Evolutionary conservation across 1,140 invertebrate genomes (phyloP).

Genomic region (Drosophila sp.): DNA sequence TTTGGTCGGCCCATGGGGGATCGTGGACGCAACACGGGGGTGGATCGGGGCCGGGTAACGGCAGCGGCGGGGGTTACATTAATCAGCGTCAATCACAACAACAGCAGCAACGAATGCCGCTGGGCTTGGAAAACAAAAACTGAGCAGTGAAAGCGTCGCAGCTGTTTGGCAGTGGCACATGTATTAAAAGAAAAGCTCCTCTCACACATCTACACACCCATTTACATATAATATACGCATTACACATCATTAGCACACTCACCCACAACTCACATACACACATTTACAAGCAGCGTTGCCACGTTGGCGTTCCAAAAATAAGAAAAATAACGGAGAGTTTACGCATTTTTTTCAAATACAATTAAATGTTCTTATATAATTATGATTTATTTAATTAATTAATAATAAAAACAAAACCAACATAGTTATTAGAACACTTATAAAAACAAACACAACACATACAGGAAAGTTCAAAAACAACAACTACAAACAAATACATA

Average conservation of each 20-base stretch:
- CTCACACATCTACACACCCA: constrained; percentile 46
- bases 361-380: constrained; percentile 69
- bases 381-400: constrained; percentile 77
- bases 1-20: constrained; percentile 69
- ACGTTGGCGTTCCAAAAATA: constrained; percentile 58
- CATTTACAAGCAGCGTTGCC: constrained; percentile 52
- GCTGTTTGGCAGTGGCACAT: constrained; percentile 55
- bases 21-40: constrained; percentile 58
- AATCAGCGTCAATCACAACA: constrained; percentile 72
- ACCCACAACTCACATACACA: constrained; percentile 28
- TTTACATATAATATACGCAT: constrained; percentile 30
- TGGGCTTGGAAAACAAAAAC: constrained; percentile 81
- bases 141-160: constrained; percentile 42
- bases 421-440: constrained; percentile 63
- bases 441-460: constrained; percentile 43
- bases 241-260: constrained; percentile 19
- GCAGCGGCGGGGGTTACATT: constrained; percentile 64
- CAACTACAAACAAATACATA: constrained; percentile 16
- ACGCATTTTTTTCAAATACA: constrained; percentile 65
- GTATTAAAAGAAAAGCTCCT: constrained; percentile 68
- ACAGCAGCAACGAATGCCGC: constrained; percentile 74
- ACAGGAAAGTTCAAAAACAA: constrained; percentile 51
- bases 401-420: constrained; percentile 75
- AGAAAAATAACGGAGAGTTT: constrained; percentile 39
- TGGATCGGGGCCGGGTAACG: constrained; percentile 31